Evolutionary conservation across 2,888 invertebrate genomes (phyloP), one percentile per base, ranked within the genome.

Genomic region (Archips crataeganus): DNA sequence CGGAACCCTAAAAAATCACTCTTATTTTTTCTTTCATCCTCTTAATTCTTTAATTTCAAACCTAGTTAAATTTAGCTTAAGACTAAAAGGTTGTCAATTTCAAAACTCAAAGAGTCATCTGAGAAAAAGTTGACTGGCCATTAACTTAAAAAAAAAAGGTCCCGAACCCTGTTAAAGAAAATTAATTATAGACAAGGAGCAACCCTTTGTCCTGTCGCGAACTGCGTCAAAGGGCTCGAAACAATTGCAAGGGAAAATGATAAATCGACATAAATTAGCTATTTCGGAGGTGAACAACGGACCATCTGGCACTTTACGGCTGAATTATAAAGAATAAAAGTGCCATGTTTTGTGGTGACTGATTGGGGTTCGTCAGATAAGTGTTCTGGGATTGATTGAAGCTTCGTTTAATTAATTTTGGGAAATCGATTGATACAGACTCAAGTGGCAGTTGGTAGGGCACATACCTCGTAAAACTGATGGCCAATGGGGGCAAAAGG

Each of bases 231-330:
- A 62, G 62, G 54, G 45, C 63, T 64, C 32, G 68, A 69, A 73
- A 73, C 73, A 73, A 73, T 73, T 69, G 68, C 49, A 51, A 59
- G 67, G 67, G 62, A 72, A 62, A 69, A 73, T 73, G 68, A 73
- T 69, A 73, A 73, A 68, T 73, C 68, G 63, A 63, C 45, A 34
- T 61, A 59, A 49, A 73, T 68, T 73, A 64, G 62, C 57, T 68
- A 36, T 64, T 57, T 51, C 9, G 39, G 39, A 34, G 65, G 42
- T 32, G 49, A 59, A 34, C 23, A 72, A 59, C 49, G 68, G 6
- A n/a, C 54, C 45, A 69, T 68, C 63, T 54, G 39, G 67, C 5
- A 54, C 2, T 68, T 49, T 4, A 23, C 32, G 15, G 11, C 23
- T 57, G 32, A 61, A 66, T 57, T 54, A 60, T 61, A 8, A 42